phyloP scores from a whole-genome alignment of 2,888 invertebrate genomes.

The Lamellibrachia satsuma region DNA sequence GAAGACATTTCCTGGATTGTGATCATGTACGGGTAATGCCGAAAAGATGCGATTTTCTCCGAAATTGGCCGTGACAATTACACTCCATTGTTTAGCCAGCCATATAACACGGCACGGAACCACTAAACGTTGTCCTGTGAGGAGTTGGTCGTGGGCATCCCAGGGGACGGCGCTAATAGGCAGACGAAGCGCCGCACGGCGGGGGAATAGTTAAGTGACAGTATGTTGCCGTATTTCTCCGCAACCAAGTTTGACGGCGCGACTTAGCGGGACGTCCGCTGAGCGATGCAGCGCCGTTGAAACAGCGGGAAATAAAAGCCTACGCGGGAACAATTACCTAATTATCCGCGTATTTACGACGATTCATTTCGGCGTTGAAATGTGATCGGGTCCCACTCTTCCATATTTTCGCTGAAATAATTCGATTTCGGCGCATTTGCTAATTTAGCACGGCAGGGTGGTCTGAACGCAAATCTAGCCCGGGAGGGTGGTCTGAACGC shows the following conservation, averaged over 20 bases:
- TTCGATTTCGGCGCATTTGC: neutral
- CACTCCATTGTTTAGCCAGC: neutral
- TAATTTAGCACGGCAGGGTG: neutral
- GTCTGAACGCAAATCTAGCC: neutral
- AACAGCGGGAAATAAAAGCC: neutral
- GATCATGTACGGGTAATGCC: neutral
- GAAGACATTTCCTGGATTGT: neutral
- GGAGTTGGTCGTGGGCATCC: neutral
- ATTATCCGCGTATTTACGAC: neutral
- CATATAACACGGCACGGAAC: neutral
- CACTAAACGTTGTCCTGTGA: neutral
- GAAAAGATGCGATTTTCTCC: neutral
- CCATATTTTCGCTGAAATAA: neutral
- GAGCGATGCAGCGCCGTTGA: neutral
- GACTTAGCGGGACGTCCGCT: neutral
- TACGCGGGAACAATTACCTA: neutral
- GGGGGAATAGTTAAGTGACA: neutral
- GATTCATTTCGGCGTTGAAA: neutral
- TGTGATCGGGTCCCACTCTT: neutral
- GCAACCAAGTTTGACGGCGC: neutral
- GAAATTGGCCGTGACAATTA: neutral
- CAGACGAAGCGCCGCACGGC: neutral
- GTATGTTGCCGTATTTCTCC: neutral
- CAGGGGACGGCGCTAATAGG: conserved; percentile 4
- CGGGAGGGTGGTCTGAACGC: neutral